Base-by-base conservation (phyloP, 2,888 invertebrate species). In the Xestia rhomboidea region DNA sequence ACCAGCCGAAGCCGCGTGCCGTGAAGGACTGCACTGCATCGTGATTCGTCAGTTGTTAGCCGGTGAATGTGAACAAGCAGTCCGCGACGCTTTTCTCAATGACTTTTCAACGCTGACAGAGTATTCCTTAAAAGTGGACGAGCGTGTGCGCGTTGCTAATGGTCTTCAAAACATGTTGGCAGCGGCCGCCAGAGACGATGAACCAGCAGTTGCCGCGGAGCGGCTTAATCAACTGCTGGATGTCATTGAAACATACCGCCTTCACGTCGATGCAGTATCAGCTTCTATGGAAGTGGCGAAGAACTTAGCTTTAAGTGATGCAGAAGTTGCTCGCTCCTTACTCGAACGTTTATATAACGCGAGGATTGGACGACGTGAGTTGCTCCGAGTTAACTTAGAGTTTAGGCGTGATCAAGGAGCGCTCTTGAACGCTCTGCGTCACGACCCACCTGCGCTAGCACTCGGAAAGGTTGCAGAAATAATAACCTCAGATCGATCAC, bases 1-100 rank as follows among this genome's bases (percentile, higher is more conserved):
- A 6, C 15, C 81, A 1, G 49, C 93, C 6, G 90, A 92, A 69
- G 92, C 90, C 1, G 76, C 89, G 0, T 95, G 94, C 76, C 60
- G 44, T 0, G 95, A 95, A 86, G 95, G 95, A 3, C 82, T 95
- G 24, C 95, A 95, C 68, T 92, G 93, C 1, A 93, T 92, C 3
- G 86, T 95, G 5, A 82, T 95, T 62, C 91, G 94, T 3, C 86
- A 91, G 21, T 78, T 95, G 30, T 68, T 95, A 46, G 70, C 83
- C 11, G 84, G 86, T 6, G 70, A 86, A 4, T 87, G 88, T 30
- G 73, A 90, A 1, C n/a, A 73, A 5, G 54, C 68, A 6, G 71
- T 95, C 18, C 76, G 90, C 30, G 76, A 88, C 2, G 89, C 89
- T 11, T 95, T 91, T 83, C 49, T 93, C 0, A 76, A 87, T 0